Base-by-base conservation (phyloP, 2,888 invertebrate species). In the Bursaphelenchus okinawaensis region DNA sequence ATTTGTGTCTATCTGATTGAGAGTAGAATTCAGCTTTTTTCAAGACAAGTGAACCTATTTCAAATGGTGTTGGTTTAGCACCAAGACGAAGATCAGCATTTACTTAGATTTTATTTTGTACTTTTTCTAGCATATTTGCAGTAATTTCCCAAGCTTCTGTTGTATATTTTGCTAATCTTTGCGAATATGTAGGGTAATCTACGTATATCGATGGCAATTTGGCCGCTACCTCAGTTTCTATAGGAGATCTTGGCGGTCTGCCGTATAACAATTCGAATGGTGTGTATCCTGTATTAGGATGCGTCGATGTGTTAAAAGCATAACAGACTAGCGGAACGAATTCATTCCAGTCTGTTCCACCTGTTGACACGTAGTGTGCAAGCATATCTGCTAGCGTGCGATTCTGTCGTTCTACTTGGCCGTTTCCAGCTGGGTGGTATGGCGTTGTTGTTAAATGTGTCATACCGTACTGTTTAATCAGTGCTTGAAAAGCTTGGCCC, bases 371-470 rank as follows among this genome's bases (percentile, higher is more conserved):
- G 7, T 24, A 29, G 1, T 61, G 24, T 4, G 55, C 57, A 4
- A 68, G 24, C 67, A 68, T 68, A 27, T 55, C 26, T 12, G 26
- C 29, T n/a, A 55, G n/a, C 23, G 6, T 57, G 2, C n/a, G 22
- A 52, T 52, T 52, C 22, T 22, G 24, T 7, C 76, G 63, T 62
- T 79, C 79, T 7, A 75, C 80, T 28, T 71, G 65, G 1, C 82
- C 79, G 59, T 82, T 82, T 8, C 68, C 68, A 26, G 70, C 70
- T 0, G 79, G 77, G 65, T 79, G 77, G 54, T 68, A 82, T 0
- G 77, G 75, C 6, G 77, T 65, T 12, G 67, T 65, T 1, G 27
- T 31, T 1, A 68, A 50, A 29, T 77, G 77, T 8, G 54, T 40
- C 59, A 81, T 70, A 9, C 73, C 75, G 22, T 69, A 66, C 7